phyloP scores from a whole-genome alignment of 2,888 invertebrate genomes.

The Osedax frankpressi region DNA sequence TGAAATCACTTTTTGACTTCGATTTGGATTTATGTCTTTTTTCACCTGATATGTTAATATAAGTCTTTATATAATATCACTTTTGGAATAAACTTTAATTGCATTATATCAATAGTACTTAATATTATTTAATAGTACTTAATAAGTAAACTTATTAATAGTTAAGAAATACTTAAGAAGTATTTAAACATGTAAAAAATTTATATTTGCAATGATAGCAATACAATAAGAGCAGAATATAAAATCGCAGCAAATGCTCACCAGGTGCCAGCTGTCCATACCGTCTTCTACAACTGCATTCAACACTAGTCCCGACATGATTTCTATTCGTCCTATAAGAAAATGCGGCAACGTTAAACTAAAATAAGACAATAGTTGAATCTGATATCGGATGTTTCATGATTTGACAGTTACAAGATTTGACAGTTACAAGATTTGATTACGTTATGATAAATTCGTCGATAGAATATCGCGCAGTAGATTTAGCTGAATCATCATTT shows the following conservation, averaged over 20 bases:
- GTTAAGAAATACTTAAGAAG: not conserved
- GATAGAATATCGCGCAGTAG: not conserved
- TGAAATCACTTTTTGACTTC: conserved; percentile 61
- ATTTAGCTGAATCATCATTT: no score
- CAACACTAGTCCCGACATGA: conserved; percentile 21
- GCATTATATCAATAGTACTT: no score
- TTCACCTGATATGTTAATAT: not conserved
- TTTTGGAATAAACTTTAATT: no score
- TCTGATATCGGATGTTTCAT: no score
- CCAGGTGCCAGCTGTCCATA: conserved; percentile 27
- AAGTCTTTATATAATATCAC: no score
- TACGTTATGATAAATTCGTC: no score
- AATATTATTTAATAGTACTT: not conserved
- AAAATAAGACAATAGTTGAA: no score
- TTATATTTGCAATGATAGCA: not conserved
- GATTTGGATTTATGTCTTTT: not conserved
- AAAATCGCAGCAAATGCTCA: not conserved
- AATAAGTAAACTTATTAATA: not conserved
- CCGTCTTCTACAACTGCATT: conserved; percentile 27
- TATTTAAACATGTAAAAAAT: not conserved
- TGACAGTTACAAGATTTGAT: no score
- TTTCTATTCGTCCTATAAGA: conserved; percentile 25
- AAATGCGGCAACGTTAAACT: not conserved
- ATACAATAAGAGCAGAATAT: not conserved
- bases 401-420: no score